Evolutionary conservation across 2,888 invertebrate genomes (phyloP).

Genomic region (Linyphia triangularis): DNA sequence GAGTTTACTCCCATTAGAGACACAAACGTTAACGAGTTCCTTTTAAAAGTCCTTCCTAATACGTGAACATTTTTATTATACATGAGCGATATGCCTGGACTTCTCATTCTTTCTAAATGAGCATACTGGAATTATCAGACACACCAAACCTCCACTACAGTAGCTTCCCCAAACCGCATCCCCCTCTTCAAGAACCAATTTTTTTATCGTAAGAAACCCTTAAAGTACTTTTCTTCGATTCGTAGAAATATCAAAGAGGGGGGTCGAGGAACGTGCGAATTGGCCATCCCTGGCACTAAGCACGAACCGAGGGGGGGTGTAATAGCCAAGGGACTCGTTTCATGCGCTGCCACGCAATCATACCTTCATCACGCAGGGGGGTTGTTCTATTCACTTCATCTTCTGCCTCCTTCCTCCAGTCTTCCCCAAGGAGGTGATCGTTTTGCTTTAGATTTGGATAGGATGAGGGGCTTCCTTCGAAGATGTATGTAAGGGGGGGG

Average conservation of each 20-base stretch:
- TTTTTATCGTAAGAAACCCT: neutral
- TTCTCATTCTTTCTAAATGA: too few species aligned
- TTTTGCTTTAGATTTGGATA: neutral
- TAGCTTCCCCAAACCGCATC: too few species aligned
- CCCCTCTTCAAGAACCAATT: neutral
- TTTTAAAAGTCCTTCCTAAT: too few species aligned
- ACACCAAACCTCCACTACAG: too few species aligned
- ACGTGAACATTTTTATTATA: too few species aligned
- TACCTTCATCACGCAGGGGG: constrained; percentile 8
- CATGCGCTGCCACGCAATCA: constrained; percentile 36
- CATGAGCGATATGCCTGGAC: too few species aligned
- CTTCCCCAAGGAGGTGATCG: neutral
- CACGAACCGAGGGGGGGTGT: neutral
- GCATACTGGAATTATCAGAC: too few species aligned
- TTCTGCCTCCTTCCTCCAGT: neutral
- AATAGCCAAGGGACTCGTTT: constrained; percentile 33
- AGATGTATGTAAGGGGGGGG: too few species aligned
- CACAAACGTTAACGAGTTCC: too few species aligned
- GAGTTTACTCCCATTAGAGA: too few species aligned
- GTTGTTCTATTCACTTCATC: neutral
- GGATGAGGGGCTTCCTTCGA: neutral
- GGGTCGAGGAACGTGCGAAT: neutral
- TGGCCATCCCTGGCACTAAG: neutral
- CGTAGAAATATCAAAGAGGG: too few species aligned
- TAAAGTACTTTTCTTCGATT: neutral